phyloP scores from a whole-genome alignment of 2,888 invertebrate genomes.

The Aporophyla nigra region DNA sequence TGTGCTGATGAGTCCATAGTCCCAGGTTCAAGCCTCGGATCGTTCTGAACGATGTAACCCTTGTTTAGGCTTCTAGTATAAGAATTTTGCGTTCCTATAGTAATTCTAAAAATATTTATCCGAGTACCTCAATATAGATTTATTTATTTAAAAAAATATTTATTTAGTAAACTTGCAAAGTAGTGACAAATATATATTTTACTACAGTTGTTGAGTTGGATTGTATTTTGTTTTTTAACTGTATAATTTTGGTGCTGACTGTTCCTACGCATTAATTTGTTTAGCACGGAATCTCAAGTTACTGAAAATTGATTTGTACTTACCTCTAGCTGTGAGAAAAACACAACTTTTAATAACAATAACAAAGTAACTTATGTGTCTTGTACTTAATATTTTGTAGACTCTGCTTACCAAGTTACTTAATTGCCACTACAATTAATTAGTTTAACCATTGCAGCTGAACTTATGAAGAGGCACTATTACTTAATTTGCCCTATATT shows the following conservation, averaged over 20 bases:
- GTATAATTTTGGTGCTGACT: constrained; percentile 44
- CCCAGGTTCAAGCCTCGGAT: constrained; percentile 40
- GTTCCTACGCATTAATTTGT: constrained; percentile 47
- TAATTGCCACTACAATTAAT: constrained; percentile 9
- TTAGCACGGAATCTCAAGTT: constrained; percentile 46
- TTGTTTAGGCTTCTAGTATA: constrained; percentile 65
- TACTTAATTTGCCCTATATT: constrained; percentile 69
- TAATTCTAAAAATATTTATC: constrained; percentile 75
- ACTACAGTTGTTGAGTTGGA: constrained; percentile 30
- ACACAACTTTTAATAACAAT: neutral
- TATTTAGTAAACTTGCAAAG: constrained; percentile 26
- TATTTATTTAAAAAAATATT: constrained; percentile 37
- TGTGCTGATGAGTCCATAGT: constrained; percentile 37
- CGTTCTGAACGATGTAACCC: constrained; percentile 52
- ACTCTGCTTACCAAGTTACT: constrained; percentile 53
- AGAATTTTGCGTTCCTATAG: constrained; percentile 86
- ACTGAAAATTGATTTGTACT: constrained; percentile 26
- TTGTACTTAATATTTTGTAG: constrained; percentile 60
- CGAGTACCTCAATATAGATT: constrained; percentile 75
- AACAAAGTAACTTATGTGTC: constrained; percentile 4
- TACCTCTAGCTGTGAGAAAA: constrained; percentile 7
- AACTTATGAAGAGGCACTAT: constrained; percentile 51
- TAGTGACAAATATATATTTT: constrained; percentile 40
- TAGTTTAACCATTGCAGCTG: constrained; percentile 32
- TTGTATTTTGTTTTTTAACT: constrained; percentile 21